Conservation (phyloP, 2,888 invertebrate species). For the Sphaerophoria rueppellii region DNA sequence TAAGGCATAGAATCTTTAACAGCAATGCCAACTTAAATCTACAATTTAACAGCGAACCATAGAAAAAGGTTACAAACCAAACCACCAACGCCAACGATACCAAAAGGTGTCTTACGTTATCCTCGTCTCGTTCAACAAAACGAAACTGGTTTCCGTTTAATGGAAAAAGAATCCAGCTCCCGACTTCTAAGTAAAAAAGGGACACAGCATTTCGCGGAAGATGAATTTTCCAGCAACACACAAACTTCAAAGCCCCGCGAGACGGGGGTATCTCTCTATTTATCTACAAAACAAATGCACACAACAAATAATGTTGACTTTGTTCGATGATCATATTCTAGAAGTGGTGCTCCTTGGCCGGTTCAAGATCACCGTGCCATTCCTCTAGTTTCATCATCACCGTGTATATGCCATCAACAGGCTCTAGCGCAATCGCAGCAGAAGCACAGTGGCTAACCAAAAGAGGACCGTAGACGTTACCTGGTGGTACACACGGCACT, state of each 20-base stretch:
- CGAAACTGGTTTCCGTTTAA: constrained; percentile 50
- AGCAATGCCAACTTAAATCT: constrained; percentile 37
- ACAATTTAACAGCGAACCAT: constrained; percentile 23
- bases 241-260: background rate
- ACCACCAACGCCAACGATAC: background rate
- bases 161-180: constrained; percentile 18
- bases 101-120: constrained; percentile 16
- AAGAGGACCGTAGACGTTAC: constrained; percentile 11
- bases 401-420: constrained; percentile 48
- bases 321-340: constrained; percentile 63
- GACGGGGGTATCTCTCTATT: constrained; percentile 57
- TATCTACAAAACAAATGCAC: constrained; percentile 69
- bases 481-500: background rate
- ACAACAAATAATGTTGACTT: constrained; percentile 71
- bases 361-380: constrained; percentile 1
- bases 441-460: constrained; percentile 20
- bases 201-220: constrained; percentile 57
- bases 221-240: constrained; percentile 34
- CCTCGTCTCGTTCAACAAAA: constrained; percentile 8
- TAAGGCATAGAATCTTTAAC: constrained; percentile 30
- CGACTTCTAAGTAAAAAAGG: constrained; percentile 59
- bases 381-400: constrained; percentile 34
- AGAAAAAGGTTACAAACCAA: background rate
- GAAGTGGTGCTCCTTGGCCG: constrained; percentile 42
- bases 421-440: constrained; percentile 23